Percentiles rank a stretch among this genome's conserved stretches.
Evolutionary conservation across 30 jellyfish, hydroid and myxozoan genomes (phyloP).

Genomic region (Hydra vulgaris): DNA sequence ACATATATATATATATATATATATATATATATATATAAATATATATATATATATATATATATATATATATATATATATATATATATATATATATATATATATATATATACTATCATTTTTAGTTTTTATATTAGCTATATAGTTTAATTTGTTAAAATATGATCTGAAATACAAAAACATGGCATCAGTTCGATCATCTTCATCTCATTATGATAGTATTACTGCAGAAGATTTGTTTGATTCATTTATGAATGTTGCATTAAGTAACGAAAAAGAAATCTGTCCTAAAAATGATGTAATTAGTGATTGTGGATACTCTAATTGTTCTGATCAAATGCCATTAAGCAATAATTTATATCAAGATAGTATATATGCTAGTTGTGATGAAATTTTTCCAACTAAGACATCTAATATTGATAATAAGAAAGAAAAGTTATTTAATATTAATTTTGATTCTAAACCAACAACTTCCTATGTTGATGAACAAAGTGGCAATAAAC

Average conservation of each 20-base stretch:
- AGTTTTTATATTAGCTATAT: too few species aligned
- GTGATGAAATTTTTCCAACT: background rate
- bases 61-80: too few species aligned
- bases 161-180: background rate
- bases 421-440: too few species aligned
- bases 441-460: too few species aligned
- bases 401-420: too few species aligned
- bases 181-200: constrained; percentile 12
- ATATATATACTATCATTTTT: background rate
- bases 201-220: constrained; percentile 21
- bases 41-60: too few species aligned
- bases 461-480: background rate
- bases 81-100: too few species aligned
- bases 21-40: too few species aligned
- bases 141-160: too few species aligned
- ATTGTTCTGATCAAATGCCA: background rate
- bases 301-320: background rate
- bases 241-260: constrained; percentile 30
- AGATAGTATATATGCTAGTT: background rate
- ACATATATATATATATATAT: too few species aligned
- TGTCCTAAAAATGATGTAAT: background rate
- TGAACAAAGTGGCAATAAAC: background rate
- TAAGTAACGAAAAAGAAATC: constrained; percentile 8
- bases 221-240: constrained; percentile 21
- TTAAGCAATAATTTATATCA: background rate